These are phyloP conservation scores for Galeopterus variegatus DNA, from an alignment of 2,113 vertebrate genomes.

Conservation along the genomic window DNA sequence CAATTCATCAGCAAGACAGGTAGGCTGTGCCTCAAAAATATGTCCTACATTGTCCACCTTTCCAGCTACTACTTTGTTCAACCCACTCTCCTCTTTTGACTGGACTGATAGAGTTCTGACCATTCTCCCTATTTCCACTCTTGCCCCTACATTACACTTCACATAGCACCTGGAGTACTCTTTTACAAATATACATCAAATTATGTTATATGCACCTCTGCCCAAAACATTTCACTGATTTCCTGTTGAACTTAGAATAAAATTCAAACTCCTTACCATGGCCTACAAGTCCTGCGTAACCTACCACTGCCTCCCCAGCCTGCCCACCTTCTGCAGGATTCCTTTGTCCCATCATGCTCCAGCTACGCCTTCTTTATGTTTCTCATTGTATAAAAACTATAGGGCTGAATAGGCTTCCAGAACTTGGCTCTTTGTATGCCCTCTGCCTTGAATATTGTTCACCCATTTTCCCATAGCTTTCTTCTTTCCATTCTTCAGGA, in stretches of 20 bases:
- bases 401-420: not conserved
- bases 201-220: not conserved
- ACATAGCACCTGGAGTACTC: fast-evolving
- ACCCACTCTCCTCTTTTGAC: not conserved
- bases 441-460: not conserved
- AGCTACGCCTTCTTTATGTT: not conserved
- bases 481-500: not conserved
- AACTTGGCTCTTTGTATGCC: not conserved
- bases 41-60: not conserved
- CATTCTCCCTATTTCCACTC: not conserved
- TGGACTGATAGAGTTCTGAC: not conserved
- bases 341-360: not conserved
- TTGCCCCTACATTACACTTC: not conserved
- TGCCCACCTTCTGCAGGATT: not conserved
- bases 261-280: not conserved
- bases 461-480: not conserved
- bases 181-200: not conserved
- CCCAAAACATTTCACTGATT: not conserved
- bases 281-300: not conserved
- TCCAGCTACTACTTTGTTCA: not conserved
- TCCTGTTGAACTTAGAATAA: not conserved
- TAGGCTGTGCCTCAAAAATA: not conserved
- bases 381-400: not conserved
- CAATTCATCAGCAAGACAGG: not conserved
- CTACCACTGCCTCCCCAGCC: not conserved